Evolutionary conservation across 23 tunicate genomes (phyloP).

Genomic region (Styela clava): DNA sequence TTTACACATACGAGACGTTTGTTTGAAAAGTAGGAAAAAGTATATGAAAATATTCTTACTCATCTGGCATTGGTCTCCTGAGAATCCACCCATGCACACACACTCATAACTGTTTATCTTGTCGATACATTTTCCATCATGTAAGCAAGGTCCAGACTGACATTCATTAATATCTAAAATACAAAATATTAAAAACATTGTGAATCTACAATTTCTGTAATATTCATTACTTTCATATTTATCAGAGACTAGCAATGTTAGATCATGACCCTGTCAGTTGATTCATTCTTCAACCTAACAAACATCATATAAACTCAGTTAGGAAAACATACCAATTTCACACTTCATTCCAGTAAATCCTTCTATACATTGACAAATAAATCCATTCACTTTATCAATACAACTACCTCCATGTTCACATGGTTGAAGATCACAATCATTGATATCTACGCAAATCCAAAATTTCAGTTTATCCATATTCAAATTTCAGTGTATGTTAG

Average conservation of each 20-base stretch:
- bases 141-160: too few relatives aligned
- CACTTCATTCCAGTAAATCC: conserved; percentile 9
- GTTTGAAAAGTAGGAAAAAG: too few relatives aligned
- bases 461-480: neutral
- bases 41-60: neutral
- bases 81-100: neutral
- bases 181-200: neutral
- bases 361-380: neutral
- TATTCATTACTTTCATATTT: neutral
- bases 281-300: too few relatives aligned
- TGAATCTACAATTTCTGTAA: neutral
- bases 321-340: conserved; percentile 12
- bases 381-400: neutral
- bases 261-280: neutral
- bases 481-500: neutral
- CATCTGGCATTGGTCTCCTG: neutral
- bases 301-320: too few relatives aligned
- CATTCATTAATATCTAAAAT: neutral
- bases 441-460: neutral
- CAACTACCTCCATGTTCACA: neutral
- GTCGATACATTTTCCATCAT: too few relatives aligned
- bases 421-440: neutral
- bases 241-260: neutral
- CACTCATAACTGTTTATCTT: too few relatives aligned
- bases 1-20: neutral